Percentiles rank a stretch among this genome's conserved stretches.
Evolutionary conservation across 2,113 vertebrate species (phyloP).

Genomic region (Heptranchias perlo): DNA sequence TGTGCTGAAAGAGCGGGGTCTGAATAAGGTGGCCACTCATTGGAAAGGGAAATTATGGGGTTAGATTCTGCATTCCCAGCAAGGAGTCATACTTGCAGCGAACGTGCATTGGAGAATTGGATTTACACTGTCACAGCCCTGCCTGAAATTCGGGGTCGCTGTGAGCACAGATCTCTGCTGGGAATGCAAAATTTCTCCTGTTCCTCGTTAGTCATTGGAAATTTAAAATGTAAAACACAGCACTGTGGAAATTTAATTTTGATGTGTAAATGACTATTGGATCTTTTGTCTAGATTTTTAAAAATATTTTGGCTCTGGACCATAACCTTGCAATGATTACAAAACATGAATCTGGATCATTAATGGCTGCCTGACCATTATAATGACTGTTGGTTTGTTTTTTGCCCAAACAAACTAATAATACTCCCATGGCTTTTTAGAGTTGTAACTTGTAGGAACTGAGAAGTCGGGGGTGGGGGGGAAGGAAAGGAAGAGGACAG

Average conservation of each 20-base stretch:
- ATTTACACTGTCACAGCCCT: background rate
- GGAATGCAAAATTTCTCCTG: background rate
- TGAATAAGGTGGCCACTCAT: background rate
- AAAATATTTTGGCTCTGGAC: background rate
- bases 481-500: background rate
- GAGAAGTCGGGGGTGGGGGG: too few relatives aligned
- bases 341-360: background rate
- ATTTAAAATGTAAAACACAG: background rate
- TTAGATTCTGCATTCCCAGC: background rate
- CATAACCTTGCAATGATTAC: background rate
- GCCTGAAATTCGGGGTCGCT: background rate
- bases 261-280: background rate
- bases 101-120: background rate
- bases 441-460: background rate
- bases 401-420: too few relatives aligned
- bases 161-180: background rate
- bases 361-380: background rate
- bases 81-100: background rate
- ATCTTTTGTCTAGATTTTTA: background rate
- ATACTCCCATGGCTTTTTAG: background rate
- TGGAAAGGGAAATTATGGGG: background rate
- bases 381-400: background rate
- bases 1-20: background rate
- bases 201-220: background rate
- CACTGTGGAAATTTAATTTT: background rate